Percentiles rank a stretch among this genome's conserved stretches.
Evolutionary conservation across 2,797 vertebrate species (phyloP).

Genomic region (Linurgus olivaceus): DNA sequence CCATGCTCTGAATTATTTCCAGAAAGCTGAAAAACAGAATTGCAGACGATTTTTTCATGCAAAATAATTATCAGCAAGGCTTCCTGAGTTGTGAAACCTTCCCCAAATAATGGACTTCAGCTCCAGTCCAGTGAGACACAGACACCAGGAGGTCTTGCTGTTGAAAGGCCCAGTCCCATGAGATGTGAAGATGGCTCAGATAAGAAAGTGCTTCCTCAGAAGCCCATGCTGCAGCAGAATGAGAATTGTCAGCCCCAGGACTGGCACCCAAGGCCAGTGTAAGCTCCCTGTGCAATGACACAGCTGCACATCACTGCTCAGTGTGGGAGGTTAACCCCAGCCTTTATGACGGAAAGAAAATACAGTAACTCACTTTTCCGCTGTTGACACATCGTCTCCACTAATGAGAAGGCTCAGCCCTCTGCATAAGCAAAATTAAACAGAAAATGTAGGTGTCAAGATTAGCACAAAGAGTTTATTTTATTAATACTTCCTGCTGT

Average conservation of each 20-base stretch:
- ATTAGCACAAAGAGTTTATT: not conserved
- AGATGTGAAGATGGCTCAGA: not conserved
- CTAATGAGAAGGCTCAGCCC: not conserved
- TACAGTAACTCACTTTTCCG: slow-evolving; percentile 11
- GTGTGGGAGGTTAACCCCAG: not conserved
- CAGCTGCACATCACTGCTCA: not conserved
- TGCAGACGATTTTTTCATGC: not conserved
- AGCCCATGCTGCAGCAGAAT: not conserved
- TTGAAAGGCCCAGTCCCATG: not conserved
- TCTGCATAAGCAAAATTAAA: not conserved
- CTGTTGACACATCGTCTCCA: not conserved
- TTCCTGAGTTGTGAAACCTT: not conserved
- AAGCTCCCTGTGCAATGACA: not conserved
- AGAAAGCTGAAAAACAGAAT: not conserved
- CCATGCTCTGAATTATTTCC: not conserved
- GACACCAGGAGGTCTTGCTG: not conserved
- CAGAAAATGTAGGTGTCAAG: not conserved
- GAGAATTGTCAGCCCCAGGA: not conserved
- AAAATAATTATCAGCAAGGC: not conserved
- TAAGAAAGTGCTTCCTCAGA: not conserved
- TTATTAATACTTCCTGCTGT: not conserved
- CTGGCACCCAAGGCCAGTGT: not conserved
- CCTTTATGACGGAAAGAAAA: not conserved
- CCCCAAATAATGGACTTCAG: not conserved
- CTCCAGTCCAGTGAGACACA: not conserved